Evolutionary conservation across 2,113 vertebrate genomes (phyloP).

Genomic region (Gila orcuttii): DNA sequence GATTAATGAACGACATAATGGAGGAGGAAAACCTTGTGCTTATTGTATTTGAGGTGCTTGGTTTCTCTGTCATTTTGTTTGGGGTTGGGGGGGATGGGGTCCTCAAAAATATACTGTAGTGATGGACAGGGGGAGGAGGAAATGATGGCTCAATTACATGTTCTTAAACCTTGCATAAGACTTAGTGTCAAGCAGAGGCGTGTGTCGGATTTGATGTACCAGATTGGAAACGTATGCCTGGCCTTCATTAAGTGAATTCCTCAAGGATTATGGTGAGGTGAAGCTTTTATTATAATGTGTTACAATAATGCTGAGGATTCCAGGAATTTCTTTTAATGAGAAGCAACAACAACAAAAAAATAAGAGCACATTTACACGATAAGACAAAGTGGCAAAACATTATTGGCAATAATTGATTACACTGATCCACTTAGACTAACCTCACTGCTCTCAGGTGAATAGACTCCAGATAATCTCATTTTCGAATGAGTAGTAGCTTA

Average conservation of each 20-base stretch:
- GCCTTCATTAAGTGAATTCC: slow-evolving; percentile 61
- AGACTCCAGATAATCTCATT: slow-evolving; percentile 14
- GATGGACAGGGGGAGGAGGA: neutral
- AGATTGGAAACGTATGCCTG: slow-evolving; percentile 46
- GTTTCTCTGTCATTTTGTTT: neutral
- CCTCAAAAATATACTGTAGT: neutral
- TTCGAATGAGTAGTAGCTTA: too few relatives aligned
- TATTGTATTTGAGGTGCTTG: neutral
- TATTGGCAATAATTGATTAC: neutral
- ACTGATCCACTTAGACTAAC: slow-evolving; percentile 11
- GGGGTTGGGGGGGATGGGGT: too few relatives aligned
- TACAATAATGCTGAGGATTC: slow-evolving; percentile 52
- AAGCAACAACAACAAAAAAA: neutral
- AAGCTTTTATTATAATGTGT: slow-evolving; percentile 53
- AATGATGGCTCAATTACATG: slow-evolving; percentile 19
- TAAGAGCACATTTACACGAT: neutral
- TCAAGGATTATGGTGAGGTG: slow-evolving; percentile 63
- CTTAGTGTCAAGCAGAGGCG: slow-evolving; percentile 33
- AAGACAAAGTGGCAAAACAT: neutral
- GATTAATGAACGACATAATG: slow-evolving; percentile 1
- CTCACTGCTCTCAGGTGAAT: neutral
- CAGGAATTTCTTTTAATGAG: slow-evolving; percentile 39
- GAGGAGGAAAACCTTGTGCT: neutral
- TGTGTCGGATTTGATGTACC: slow-evolving; percentile 38
- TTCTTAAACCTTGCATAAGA: slow-evolving; percentile 23